Evolutionary conservation across 2,888 invertebrate genomes (phyloP).

Genomic region (Cephalotes varians): DNA sequence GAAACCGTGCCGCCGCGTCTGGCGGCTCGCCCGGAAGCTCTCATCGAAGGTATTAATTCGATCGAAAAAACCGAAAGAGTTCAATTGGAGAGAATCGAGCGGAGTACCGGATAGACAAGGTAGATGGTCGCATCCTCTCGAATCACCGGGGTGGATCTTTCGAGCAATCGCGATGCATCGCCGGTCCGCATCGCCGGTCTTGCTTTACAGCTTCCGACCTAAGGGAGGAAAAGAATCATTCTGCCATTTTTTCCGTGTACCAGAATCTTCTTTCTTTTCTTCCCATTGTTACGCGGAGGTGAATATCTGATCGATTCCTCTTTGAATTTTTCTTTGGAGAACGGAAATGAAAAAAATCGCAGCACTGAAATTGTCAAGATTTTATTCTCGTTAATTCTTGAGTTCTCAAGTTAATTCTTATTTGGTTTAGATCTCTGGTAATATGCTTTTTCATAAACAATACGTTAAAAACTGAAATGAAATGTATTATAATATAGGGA

Average conservation of each 20-base stretch:
- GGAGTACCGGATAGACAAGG: background rate
- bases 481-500: too few relatives aligned
- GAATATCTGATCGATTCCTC: too few relatives aligned
- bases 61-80: slow-evolving; percentile 59
- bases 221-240: background rate
- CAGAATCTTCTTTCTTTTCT: background rate
- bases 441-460: background rate
- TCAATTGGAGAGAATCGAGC: background rate
- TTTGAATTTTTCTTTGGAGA: background rate
- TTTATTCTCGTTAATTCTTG: background rate
- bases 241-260: background rate
- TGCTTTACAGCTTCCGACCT: background rate
- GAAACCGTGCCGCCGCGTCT: slow-evolving; percentile 74
- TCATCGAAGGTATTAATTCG: slow-evolving; percentile 77
- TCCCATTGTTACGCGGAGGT: background rate
- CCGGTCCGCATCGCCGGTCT: background rate
- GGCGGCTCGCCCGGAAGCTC: slow-evolving; percentile 68
- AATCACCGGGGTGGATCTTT: slow-evolving; percentile 8
- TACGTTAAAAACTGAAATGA: background rate
- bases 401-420: background rate
- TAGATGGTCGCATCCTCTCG: slow-evolving; percentile 7
- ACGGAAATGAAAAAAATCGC: background rate
- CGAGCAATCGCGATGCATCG: slow-evolving; percentile 15
- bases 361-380: background rate
- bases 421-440: background rate